Evolutionary conservation across 2,797 vertebrate genomes (phyloP).

Genomic region (Buphagus erythrorhynchus): DNA sequence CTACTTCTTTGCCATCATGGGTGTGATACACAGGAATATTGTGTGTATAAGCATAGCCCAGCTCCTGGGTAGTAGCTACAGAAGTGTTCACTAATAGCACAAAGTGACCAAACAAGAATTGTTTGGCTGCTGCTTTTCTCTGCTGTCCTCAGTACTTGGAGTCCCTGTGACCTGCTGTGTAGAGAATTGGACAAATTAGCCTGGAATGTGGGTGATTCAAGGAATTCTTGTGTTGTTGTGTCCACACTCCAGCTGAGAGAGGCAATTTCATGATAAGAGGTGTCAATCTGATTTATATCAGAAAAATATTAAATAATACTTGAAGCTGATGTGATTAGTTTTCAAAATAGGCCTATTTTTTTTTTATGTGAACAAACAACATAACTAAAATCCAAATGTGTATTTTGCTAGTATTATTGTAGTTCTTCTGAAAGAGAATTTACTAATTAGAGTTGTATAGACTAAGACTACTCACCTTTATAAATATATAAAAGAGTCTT

Average conservation of each 20-base stretch:
- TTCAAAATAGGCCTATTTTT: background rate
- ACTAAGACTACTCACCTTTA: background rate
- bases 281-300: background rate
- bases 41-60: background rate
- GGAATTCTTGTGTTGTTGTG: background rate
- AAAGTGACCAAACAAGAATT: background rate
- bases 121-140: background rate
- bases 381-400: background rate
- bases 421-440: background rate
- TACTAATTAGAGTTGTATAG: background rate
- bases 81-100: background rate
- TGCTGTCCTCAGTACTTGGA: background rate
- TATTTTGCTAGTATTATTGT: background rate
- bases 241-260: background rate
- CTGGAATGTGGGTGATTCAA: background rate
- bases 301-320: background rate
- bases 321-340: background rate
- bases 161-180: background rate
- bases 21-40: background rate
- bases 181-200: background rate
- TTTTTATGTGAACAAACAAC: background rate
- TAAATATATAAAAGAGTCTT: background rate
- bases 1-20: background rate
- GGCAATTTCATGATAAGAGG: background rate
- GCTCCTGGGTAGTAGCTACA: background rate